These are phyloP conservation scores for Melanerpes aurifrons DNA, from an alignment of 2,113 vertebrate species.

Conservation along the genomic window DNA sequence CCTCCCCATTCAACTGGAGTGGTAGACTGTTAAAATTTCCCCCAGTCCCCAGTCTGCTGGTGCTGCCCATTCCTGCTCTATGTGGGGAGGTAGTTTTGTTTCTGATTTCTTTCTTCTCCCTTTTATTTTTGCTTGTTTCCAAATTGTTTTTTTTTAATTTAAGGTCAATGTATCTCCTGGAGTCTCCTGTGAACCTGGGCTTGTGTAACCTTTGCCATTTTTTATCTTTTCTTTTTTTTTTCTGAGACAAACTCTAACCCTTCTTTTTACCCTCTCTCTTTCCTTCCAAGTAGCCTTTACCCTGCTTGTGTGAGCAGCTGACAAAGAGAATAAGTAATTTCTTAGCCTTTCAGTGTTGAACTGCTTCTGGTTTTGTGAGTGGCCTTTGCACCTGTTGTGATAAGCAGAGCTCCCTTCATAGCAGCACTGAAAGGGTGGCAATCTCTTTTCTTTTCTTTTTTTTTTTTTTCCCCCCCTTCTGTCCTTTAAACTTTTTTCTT, in stretches of 20 bases:
- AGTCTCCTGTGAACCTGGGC: not conserved
- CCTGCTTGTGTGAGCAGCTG: conserved; percentile 70
- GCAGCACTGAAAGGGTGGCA: conserved; percentile 69
- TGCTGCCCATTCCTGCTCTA: conserved; percentile 20
- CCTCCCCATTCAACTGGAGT: conserved; percentile 48
- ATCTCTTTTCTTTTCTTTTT: not conserved
- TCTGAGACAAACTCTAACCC: not conserved
- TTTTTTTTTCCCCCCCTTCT: no score
- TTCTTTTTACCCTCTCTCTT: conserved; percentile 48
- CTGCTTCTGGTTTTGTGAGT: conserved; percentile 74
- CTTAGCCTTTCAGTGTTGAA: conserved; percentile 74
- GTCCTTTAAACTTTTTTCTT: conserved; percentile 59
- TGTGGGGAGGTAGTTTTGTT: not conserved
- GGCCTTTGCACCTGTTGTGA: conserved; percentile 78
- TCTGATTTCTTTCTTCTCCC: not conserved
- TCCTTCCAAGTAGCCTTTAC: conserved; percentile 72
- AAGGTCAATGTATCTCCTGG: not conserved
- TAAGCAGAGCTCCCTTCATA: conserved; percentile 72
- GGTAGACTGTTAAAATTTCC: conserved; percentile 43
- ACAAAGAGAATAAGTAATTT: conserved; percentile 80
- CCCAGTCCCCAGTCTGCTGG: conserved; percentile 5
- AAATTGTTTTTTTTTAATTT: not conserved
- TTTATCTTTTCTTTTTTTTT: no score
- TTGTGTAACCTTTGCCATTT: rapidly evolving
- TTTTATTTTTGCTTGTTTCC: no score